Evolutionary conservation across 2,797 vertebrate species (phyloP).

Genomic region (Xyrichtys novacula): DNA sequence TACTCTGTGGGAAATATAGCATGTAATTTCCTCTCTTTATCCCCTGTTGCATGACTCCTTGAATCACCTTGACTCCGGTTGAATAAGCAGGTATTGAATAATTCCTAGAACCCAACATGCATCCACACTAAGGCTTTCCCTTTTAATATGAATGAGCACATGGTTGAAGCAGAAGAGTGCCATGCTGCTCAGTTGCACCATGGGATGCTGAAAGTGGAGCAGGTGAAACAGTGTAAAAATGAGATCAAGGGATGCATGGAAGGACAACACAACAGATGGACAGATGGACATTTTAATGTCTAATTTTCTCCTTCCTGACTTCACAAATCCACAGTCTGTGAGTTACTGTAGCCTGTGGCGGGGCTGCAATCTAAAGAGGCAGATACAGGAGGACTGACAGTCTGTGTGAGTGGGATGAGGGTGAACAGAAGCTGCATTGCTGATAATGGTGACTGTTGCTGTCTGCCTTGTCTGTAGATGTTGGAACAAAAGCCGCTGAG

Average conservation of each 20-base stretch:
- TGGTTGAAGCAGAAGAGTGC: constrained; percentile 25
- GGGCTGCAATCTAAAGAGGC: constrained; percentile 41
- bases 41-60: constrained; percentile 39
- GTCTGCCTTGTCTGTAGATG: constrained; percentile 31
- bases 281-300: constrained; percentile 63
- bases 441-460: constrained; percentile 29
- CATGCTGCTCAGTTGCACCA: constrained; percentile 15
- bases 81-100: constrained; percentile 30
- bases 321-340: constrained; percentile 35
- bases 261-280: constrained; percentile 36
- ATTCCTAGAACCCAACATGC: constrained; percentile 25
- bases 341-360: constrained; percentile 47
- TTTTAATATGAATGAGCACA: constrained; percentile 32
- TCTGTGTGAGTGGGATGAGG: constrained; percentile 49
- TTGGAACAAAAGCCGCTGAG: constrained; percentile 28
- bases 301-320: constrained; percentile 63
- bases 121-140: constrained; percentile 29
- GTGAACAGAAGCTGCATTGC: constrained; percentile 40
- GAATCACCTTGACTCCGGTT: constrained; percentile 38
- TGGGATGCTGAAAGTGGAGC: constrained; percentile 57
- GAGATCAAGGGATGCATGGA: constrained; percentile 43
- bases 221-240: constrained; percentile 62
- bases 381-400: constrained; percentile 46
- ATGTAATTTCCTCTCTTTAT: constrained; percentile 51
- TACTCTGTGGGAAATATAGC: constrained; percentile 42